These are phyloP conservation scores for Blomia tropicalis DNA, from an alignment of 2,888 invertebrate species.

Conservation along the genomic window DNA sequence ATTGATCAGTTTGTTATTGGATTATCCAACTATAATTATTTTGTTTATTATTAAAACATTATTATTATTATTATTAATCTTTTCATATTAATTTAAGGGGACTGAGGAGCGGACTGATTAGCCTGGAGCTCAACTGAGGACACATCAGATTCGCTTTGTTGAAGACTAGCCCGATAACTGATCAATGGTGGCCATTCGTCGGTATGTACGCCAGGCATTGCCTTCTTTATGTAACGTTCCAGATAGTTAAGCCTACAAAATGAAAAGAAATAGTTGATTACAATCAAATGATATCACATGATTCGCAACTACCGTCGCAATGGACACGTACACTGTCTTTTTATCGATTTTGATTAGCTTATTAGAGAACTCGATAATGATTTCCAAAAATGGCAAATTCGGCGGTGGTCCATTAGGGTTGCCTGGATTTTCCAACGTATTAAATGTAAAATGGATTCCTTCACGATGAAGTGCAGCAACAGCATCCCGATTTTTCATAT, in stretches of 20 bases:
- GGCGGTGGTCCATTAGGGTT: constrained; percentile 66
- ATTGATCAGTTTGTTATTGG: too few species aligned
- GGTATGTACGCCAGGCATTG: constrained; percentile 62
- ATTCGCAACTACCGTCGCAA: constrained; percentile 27
- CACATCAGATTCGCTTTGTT: constrained; percentile 60
- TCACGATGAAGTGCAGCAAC: constrained; percentile 86
- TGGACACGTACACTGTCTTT: constrained; percentile 54
- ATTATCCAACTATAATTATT: too few species aligned
- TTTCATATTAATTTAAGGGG: too few species aligned
- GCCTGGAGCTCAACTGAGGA: constrained; percentile 31
- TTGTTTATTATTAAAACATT: too few species aligned
- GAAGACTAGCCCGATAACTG: constrained; percentile 69
- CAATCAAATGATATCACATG: constrained; percentile 11
- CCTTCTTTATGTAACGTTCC: constrained; percentile 59
- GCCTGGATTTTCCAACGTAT: constrained; percentile 43
- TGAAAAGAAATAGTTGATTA: constrained; percentile 16
- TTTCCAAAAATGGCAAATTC: constrained; percentile 79
- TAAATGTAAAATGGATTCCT: constrained; percentile 74
- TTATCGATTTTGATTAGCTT: constrained; percentile 93
- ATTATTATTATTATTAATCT: too few species aligned
- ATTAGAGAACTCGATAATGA: constrained; percentile 85
- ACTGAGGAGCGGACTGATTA: too few species aligned
- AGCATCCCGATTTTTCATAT: constrained; percentile 87
- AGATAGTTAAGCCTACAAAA: constrained; percentile 53
- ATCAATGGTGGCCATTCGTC: constrained; percentile 87